These are phyloP conservation scores for Neria commutata DNA, from an alignment of 2,888 invertebrate species.

Conservation along the genomic window DNA sequence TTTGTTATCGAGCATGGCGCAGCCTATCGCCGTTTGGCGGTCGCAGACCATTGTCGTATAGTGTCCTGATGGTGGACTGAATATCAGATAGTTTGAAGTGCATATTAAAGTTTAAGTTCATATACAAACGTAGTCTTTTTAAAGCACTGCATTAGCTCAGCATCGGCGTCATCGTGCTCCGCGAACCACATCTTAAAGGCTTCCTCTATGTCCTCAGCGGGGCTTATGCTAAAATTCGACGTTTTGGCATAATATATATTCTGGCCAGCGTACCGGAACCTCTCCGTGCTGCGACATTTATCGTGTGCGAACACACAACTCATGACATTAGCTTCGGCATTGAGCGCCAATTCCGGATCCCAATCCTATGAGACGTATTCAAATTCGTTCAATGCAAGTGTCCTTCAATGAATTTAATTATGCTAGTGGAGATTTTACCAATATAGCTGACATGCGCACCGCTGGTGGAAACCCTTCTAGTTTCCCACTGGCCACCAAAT, in stretches of 20 bases:
- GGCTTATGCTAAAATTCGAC: conserved; percentile 13
- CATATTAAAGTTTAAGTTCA: neutral
- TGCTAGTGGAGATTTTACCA: conserved; percentile 9
- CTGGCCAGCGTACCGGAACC: conserved; percentile 29
- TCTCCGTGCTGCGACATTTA: conserved; percentile 26
- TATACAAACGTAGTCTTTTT: conserved; percentile 24
- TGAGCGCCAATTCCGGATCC: conserved; percentile 26
- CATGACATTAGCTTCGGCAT: conserved; percentile 27
- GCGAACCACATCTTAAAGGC: conserved; percentile 31
- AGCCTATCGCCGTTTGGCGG: conserved; percentile 28
- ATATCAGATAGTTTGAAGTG: neutral
- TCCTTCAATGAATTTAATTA: neutral
- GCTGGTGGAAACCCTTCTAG: conserved; percentile 28
- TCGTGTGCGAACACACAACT: conserved; percentile 30
- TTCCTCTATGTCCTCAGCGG: conserved; percentile 20
- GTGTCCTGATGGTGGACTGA: conserved; percentile 32
- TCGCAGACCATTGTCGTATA: conserved; percentile 26
- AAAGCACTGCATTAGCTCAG: conserved; percentile 20
- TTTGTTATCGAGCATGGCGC: conserved; percentile 22
- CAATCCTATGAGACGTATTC: conserved; percentile 20
- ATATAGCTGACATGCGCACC: conserved; percentile 26
- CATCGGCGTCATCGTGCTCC: conserved; percentile 26
- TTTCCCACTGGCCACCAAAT: conserved; percentile 24
- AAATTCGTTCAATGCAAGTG: neutral
- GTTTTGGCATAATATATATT: conserved; percentile 32